Percentiles rank a stretch among this genome's conserved stretches.
These are phyloP conservation scores for Tangara arthus DNA, from an alignment of 2,797 vertebrate species.

Conservation along the genomic window DNA sequence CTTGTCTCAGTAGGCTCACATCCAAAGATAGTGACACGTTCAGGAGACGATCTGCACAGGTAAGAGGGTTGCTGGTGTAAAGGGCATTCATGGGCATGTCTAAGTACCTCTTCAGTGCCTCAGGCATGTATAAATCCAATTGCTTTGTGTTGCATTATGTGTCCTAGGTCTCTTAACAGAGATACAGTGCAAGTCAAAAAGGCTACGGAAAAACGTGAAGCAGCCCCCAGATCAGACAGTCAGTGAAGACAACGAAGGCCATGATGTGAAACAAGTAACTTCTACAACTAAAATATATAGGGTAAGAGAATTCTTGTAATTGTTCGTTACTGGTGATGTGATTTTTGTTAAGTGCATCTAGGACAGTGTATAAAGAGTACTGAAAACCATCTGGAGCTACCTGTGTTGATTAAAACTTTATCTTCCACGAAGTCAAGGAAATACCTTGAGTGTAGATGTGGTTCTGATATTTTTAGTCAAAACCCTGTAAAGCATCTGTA, in stretches of 20 bases:
- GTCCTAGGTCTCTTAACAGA: slow-evolving; percentile 92
- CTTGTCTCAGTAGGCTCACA: background rate
- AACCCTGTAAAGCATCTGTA: background rate
- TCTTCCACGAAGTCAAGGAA: background rate
- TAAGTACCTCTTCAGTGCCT: background rate
- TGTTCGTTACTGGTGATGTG: background rate
- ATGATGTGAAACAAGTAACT: slow-evolving; percentile 88
- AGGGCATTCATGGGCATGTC: background rate
- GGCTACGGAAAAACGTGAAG: slow-evolving; percentile 90
- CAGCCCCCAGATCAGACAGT: slow-evolving; percentile 75
- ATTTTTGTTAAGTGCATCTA: background rate
- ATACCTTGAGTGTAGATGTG: background rate
- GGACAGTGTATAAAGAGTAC: background rate
- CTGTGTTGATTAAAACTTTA: background rate
- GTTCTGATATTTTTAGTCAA: background rate
- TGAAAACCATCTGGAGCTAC: background rate
- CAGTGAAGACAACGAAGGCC: slow-evolving; percentile 81
- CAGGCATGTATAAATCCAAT: background rate
- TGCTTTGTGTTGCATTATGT: background rate
- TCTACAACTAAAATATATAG: slow-evolving; percentile 86
- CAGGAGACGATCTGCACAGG: background rate
- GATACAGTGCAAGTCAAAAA: slow-evolving; percentile 98
- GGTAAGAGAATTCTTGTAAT: slow-evolving; percentile 66
- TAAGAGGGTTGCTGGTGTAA: background rate
- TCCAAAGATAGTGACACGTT: background rate